Conservation (phyloP, 2,888 invertebrate genomes). For the Fragum sueziense region DNA sequence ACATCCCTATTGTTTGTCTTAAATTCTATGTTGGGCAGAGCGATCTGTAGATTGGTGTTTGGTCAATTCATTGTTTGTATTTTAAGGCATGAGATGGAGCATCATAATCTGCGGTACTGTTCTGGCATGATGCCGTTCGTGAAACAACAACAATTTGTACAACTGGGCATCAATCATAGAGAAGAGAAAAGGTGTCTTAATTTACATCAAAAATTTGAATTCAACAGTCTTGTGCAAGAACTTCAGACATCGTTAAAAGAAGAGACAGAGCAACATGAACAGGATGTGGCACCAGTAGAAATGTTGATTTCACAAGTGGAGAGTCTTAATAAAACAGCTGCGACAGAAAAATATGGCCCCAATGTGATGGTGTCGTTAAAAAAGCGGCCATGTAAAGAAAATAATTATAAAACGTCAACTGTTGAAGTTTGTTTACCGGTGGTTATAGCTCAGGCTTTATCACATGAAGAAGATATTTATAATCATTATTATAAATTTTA, state of each 20-base stretch:
- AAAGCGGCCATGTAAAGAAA: constrained; percentile 56
- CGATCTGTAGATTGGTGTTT: too few species aligned
- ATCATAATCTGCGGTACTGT: not conserved
- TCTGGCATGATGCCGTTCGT: not conserved
- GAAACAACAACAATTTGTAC: constrained; percentile 7
- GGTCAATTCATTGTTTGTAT: too few species aligned
- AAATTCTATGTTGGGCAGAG: too few species aligned
- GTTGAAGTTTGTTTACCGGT: constrained; percentile 56
- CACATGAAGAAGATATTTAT: constrained; percentile 61
- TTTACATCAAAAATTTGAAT: constrained; percentile 1
- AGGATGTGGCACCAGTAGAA: constrained; percentile 23
- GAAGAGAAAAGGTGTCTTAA: not conserved
- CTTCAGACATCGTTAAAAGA: not conserved
- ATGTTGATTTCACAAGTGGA: constrained; percentile 33
- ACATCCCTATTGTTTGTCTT: too few species aligned
- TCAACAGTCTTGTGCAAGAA: not conserved
- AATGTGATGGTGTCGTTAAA: constrained; percentile 49
- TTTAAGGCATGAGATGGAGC: not conserved
- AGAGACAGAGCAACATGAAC: not conserved
- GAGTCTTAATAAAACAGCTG: not conserved
- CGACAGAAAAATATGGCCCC: constrained; percentile 41
- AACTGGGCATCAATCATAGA: not conserved
- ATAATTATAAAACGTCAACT: constrained; percentile 33
- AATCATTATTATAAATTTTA: constrained; percentile 52
- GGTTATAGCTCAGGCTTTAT: constrained; percentile 53